Evolutionary conservation across 2,113 vertebrate genomes (phyloP).

Genomic region (Quiscalus mexicanus): DNA sequence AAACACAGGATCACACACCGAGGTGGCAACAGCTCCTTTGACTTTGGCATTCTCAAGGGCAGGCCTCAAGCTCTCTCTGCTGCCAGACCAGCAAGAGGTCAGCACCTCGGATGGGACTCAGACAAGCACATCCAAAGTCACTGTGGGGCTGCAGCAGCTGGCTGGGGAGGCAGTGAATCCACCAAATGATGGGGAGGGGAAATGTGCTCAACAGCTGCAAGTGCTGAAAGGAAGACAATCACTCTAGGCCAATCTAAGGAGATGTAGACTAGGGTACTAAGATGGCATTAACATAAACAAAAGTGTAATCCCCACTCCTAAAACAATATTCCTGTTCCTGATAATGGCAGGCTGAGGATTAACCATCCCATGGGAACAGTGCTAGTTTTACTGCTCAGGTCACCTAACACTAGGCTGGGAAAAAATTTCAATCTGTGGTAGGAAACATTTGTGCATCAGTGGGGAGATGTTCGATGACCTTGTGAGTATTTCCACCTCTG

Average conservation of each 20-base stretch:
- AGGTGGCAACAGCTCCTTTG: neutral
- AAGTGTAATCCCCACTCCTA: neutral
- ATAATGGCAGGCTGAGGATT: neutral
- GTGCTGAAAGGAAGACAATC: slow-evolving; percentile 6
- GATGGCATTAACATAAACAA: neutral
- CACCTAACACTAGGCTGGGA: neutral
- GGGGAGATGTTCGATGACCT: neutral
- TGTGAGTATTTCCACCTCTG: neutral
- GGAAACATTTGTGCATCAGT: neutral
- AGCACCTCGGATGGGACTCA: neutral
- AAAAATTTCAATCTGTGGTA: neutral
- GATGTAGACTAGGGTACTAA: neutral
- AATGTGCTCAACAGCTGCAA: neutral
- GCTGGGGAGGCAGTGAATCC: neutral
- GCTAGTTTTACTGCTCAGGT: slow-evolving; percentile 5
- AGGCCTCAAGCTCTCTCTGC: neutral
- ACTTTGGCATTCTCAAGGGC: neutral
- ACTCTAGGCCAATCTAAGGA: neutral
- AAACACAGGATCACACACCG: neutral
- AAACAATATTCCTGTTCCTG: neutral
- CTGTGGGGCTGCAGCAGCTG: neutral
- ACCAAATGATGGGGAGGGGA: neutral
- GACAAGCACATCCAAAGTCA: neutral
- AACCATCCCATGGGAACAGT: neutral
- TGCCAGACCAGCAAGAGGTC: neutral